These are phyloP conservation scores for Cavia aperea DNA, from an alignment of 2,113 vertebrate genomes.

Conservation along the genomic window DNA sequence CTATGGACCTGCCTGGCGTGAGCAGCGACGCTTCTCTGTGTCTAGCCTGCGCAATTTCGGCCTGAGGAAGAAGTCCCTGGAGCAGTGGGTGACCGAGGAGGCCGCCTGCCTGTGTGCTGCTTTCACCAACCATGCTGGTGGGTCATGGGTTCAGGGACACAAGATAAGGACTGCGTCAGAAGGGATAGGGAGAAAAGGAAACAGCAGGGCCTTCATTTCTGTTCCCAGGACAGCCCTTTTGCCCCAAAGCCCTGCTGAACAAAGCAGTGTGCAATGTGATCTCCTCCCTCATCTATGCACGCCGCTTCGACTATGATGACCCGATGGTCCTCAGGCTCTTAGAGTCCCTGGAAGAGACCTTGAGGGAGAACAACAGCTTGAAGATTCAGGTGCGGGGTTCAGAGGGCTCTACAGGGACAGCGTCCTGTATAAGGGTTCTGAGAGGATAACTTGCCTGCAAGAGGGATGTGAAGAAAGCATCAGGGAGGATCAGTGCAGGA, in stretches of 20 bases:
- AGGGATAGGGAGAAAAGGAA: rapidly evolving
- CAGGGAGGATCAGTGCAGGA: no score
- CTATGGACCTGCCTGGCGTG: slow-evolving; percentile 76
- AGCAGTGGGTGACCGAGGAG: no score
- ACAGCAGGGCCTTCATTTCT: rapidly evolving
- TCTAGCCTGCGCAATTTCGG: slow-evolving; percentile 69
- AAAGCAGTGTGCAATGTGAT: slow-evolving; percentile 56
- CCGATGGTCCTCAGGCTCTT: slow-evolving; percentile 61
- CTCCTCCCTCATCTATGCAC: not conserved
- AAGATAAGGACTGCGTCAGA: rapidly evolving
- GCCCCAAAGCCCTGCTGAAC: slow-evolving; percentile 5
- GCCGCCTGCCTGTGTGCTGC: no score
- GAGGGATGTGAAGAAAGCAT: no score
- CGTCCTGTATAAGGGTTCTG: not conserved
- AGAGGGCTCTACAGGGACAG: no score
- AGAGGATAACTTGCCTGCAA: not conserved
- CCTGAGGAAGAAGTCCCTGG: no score
- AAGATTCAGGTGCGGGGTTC: slow-evolving; percentile 59
- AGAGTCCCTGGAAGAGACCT: rapidly evolving
- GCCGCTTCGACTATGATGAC: slow-evolving; percentile 16
- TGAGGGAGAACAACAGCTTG: slow-evolving; percentile 24
- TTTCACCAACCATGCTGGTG: no score
- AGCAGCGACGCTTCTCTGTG: slow-evolving; percentile 79
- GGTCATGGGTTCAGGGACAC: no score
- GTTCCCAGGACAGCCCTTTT: slow-evolving; percentile 68